These are phyloP conservation scores for Albula goreensis DNA, from an alignment of 2,113 vertebrate genomes.

Conservation along the genomic window DNA sequence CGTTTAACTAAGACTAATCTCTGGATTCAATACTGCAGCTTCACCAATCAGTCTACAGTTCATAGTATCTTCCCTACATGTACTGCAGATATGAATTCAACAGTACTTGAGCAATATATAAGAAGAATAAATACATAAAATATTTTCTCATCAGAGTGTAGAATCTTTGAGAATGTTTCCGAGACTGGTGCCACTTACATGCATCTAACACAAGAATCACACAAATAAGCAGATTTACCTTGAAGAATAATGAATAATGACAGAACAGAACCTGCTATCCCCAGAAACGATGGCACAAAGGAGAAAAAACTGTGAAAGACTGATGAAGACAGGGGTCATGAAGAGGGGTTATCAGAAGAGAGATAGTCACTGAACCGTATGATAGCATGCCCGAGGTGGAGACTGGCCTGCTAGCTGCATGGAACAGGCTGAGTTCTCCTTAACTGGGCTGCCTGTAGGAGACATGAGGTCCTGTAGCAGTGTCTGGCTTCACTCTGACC, in stretches of 20 bases:
- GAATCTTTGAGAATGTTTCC: not conserved
- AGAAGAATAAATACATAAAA: no score
- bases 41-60: no score
- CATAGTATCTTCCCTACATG: not conserved
- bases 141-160: not conserved
- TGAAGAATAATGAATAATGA: not conserved
- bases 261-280: not conserved
- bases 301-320: not conserved
- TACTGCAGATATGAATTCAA: not conserved
- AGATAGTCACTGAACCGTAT: not conserved
- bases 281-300: not conserved
- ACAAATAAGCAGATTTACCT: not conserved
- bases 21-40: no score
- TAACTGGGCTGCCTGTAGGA: not conserved
- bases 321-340: not conserved
- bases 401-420: not conserved
- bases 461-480: not conserved
- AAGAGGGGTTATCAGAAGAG: not conserved
- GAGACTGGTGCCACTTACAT: not conserved
- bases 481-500: not conserved
- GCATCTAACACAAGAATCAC: not conserved
- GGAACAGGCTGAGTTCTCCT: not conserved
- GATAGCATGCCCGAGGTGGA: not conserved
- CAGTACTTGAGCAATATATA: no score
- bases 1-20: no score